phyloP scores from a whole-genome alignment of 2,888 invertebrate species.

The Hypsopygia costalis region DNA sequence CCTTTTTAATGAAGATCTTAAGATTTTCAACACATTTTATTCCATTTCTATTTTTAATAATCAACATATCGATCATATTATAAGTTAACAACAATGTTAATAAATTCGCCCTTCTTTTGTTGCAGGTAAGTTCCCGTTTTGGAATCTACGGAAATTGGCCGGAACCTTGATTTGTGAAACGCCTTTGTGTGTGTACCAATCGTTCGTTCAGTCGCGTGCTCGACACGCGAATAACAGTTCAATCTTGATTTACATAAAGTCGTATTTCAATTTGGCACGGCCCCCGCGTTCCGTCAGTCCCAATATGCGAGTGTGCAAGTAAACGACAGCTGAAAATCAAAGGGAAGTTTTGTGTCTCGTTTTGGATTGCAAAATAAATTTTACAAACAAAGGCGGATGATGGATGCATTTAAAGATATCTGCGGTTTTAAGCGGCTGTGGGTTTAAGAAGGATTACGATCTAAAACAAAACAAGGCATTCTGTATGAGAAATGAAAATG shows the following conservation, averaged over 20 bases:
- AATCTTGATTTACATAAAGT: constrained; percentile 59
- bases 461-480: background rate
- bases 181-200: constrained; percentile 45
- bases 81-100: constrained; percentile 7
- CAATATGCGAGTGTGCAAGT: constrained; percentile 41
- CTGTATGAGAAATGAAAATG: too few relatives aligned
- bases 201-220: constrained; percentile 56
- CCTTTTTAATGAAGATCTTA: too few relatives aligned
- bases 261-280: constrained; percentile 59
- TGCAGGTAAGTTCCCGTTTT: constrained; percentile 60
- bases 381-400: constrained; percentile 8
- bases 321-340: constrained; percentile 62
- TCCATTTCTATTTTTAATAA: too few relatives aligned
- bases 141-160: constrained; percentile 41
- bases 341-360: constrained; percentile 39
- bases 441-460: constrained; percentile 1
- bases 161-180: constrained; percentile 50
- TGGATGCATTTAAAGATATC: constrained; percentile 7
- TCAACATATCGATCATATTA: too few relatives aligned
- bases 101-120: constrained; percentile 44
- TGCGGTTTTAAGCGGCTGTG: constrained; percentile 2
- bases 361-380: constrained; percentile 19
- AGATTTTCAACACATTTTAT: too few relatives aligned
- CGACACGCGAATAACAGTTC: constrained; percentile 58
- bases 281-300: constrained; percentile 32